Evolutionary conservation across 2,888 invertebrate species (phyloP), one percentile per base, ranked within the genome.

Genomic region (Mythimna albipuncta): DNA sequence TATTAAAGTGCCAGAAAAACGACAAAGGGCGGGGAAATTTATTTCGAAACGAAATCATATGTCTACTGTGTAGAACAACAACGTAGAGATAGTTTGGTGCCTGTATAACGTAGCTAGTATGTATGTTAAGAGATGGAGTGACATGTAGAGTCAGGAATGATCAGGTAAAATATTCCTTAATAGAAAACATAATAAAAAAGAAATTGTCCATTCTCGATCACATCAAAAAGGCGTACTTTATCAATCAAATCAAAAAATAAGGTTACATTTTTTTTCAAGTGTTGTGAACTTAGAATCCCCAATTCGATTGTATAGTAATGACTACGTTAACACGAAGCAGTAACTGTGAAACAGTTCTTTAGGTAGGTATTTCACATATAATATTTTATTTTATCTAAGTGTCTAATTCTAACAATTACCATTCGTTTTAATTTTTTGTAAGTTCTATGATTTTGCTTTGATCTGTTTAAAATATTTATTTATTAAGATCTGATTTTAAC

Each of bases 11-110:
- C 87, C 89, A 90, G 89, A 90, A 89, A 86, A 84, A 87, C 87
- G 85, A 88, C 83, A 87, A 85, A 89, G 87, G 90, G 92, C 91
- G 93, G 92, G 92, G 91, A 93, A 84, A 91, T 94, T 94, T 94
- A 94, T 96, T 96, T 96, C 95, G 95, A 95, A 96, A 95, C 94
- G 94, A 94, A 93, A 91, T 92, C 91, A 93, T 95, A 94, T 96
- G 94, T 96, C 96, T 96, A 96, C 96, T 96, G 94, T 96, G 96
- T 96, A 96, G 96, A 94, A 95, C 95, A 92, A 94, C 93, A 93
- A 90, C 93, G 87, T 94, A 94, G 90, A 90, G 86, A 90, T 93
- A 93, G 91, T 91, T 84, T 89, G 92, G 92, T 93, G 93, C 91
- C 91, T 92, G 89, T 89, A 85, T 89, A 87, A 88, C 88, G 85